Base-by-base conservation (phyloP, 2,797 vertebrate species). In the Sebastes cheni region DNA sequence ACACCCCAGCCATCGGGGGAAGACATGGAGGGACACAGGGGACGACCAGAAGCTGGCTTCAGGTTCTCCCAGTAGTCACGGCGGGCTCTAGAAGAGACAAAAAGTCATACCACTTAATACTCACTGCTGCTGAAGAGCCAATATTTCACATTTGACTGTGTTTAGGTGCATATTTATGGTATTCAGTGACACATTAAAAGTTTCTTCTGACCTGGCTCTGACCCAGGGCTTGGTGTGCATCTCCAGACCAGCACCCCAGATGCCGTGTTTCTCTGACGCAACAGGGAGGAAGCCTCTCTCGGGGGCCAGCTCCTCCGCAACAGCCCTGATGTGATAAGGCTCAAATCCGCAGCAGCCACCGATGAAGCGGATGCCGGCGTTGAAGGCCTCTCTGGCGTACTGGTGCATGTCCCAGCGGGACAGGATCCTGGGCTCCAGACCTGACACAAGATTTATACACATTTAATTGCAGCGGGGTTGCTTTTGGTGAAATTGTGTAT, bases 191-290 rank as follows among this genome's bases (percentile, higher is more conserved):
- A 12, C 12, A 25, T 66, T 16, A 34, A 22, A 61, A 64, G 55
- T 36, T 62, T 18, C 46, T 16, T 46, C 94, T 61, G 77, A 98
- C 98, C 98, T 97, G 85, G 97, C 97, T 94, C 97, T 94, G 89
- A 99, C 95, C 97, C 97, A 99, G 39, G 98, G 97, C 70, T 99
- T 99, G 80, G 97, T 99, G 90, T 99, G 97, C 97, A 97, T 98
- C 77, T 96, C 94, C 67, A 99, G 86, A 73, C 92, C 92, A n/a
- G 92, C 85, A 0, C 97, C 98, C 98, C 97, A 99, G 84, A 69
- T 93, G 22, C 97, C 97, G 3, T 99, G 98, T 77, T 99, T 98
- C 65, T 98, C 96, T 3, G 97, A 97, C 9, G 93, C 98, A 8
- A 83, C 66, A 0, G 97, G 96, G 67, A 96, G 79, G 86, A 93